Base-by-base conservation (phyloP, 1,140 invertebrate species). In the Nixonia krombeini region DNA sequence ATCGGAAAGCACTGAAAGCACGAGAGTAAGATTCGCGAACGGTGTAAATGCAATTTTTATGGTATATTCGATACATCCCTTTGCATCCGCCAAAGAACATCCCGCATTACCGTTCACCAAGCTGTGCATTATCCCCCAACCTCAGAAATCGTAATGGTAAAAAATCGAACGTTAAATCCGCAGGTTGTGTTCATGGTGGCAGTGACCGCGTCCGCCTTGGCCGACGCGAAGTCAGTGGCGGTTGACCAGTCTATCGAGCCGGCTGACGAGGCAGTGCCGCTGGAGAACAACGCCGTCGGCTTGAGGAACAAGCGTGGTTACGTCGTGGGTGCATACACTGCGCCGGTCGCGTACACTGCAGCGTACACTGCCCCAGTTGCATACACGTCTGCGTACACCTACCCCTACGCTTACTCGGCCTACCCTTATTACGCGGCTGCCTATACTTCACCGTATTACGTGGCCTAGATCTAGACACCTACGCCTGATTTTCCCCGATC, bases 351-450 rank as follows among this genome's bases (percentile, higher is more conserved):
- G 10, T 74, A 74, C 51, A 73, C 53, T 51, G 33, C 33, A 13
- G 67, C 70, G 16, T 75, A 76, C 57, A 72, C 55, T 5, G 70
- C 75, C 0, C 73, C 72, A 1, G 26, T 74, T 1, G 70, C 79
- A 1, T 79, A 79, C 46, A 64, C 59, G 29, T 56, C 71, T 4
- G 64, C 72, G 16, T 74, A 59, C 57, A 73, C 44, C 47, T 80
- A 79, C 49, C 75, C 76, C 7, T 77, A 76, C 45, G 68, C 72
- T 16, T 77, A 77, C 52, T 61, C 76, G 1, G 61, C 74, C 33
- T 80, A 80, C 56, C 77, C 77, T 17, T 79, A 79, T 49, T 79
- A 79, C 65, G 70, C 77, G 9, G 37, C 56, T 17, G 63, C 55
- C 31, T 79, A 79, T 51, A 71, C 38, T 28, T 38, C 75, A 8